Evolutionary conservation across 1,140 invertebrate genomes (phyloP).

Genomic region (Pantala flavescens): DNA sequence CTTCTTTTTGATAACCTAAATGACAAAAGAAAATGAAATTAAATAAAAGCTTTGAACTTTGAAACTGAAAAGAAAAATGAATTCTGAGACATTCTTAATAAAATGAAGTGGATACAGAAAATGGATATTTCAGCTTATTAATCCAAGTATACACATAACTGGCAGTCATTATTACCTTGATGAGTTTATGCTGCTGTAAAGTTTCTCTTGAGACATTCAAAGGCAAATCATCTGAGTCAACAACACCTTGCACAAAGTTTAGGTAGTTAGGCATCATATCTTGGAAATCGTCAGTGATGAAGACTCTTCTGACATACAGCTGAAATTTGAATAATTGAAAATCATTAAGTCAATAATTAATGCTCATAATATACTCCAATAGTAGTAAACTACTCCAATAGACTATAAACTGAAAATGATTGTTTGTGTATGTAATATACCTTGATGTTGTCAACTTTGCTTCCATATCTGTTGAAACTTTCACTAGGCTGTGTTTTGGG

Average conservation of each 20-base stretch:
- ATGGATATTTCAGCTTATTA: no score
- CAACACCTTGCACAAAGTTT: slow-evolving; percentile 87
- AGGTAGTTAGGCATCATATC: slow-evolving; percentile 99
- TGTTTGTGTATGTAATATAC: slow-evolving; percentile 32
- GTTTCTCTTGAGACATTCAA: slow-evolving; percentile 97
- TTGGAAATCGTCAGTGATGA: slow-evolving; percentile 99
- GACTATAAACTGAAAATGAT: slow-evolving; percentile 14
- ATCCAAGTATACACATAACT: no score
- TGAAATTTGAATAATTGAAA: slow-evolving; percentile 28
- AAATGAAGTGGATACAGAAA: no score
- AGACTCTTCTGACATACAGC: slow-evolving; percentile 91
- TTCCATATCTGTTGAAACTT: slow-evolving; percentile 90
- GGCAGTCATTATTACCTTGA: slow-evolving; percentile 86
- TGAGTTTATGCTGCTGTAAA: slow-evolving; percentile 96
- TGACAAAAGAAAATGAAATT: neutral
- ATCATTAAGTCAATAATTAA: neutral
- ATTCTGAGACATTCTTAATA: no score
- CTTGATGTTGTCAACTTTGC: slow-evolving; percentile 90
- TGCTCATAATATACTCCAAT: neutral
- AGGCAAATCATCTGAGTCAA: slow-evolving; percentile 98
- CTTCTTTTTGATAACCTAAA: slow-evolving; percentile 87
- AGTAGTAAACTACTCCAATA: no score
- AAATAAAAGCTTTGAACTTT: no score
- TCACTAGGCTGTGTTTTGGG: slow-evolving; percentile 83
- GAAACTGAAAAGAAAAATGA: no score